Conservation (phyloP, 2,888 invertebrate genomes). For the Machimus atricapillus region DNA sequence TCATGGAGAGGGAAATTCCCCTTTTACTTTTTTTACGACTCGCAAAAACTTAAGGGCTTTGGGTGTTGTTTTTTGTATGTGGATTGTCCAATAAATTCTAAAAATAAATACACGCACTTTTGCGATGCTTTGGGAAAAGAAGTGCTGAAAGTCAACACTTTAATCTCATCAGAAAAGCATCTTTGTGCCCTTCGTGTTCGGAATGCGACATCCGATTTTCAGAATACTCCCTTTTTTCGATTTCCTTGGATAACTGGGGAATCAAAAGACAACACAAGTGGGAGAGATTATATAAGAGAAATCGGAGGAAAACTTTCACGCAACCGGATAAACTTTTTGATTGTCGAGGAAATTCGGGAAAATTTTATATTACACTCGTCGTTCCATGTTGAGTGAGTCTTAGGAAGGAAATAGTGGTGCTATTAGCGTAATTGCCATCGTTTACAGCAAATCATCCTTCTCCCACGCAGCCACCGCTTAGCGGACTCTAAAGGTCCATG, state of each 20-base stretch:
- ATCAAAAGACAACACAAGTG: not conserved
- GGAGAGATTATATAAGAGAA: not conserved
- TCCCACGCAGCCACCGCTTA: not conserved
- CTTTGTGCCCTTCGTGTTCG: not conserved
- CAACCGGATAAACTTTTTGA: not conserved
- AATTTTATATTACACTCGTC: not conserved
- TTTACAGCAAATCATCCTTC: not conserved
- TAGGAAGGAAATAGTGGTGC: not conserved
- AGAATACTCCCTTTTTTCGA: not conserved
- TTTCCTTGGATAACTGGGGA: not conserved
- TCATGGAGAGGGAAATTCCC: not conserved
- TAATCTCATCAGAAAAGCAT: not conserved
- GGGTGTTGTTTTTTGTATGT: not conserved
- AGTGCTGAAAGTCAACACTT: not conserved
- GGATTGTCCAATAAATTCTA: not conserved
- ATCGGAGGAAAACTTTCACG: not conserved
- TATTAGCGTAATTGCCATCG: not conserved
- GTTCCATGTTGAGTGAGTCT: not conserved
- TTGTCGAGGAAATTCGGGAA: not conserved
- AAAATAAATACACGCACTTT: not conserved
- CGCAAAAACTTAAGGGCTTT: not conserved
- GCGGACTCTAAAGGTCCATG: not conserved
- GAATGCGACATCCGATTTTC: not conserved
- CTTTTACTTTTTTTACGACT: not conserved
- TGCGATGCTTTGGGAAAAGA: not conserved